phyloP scores from a whole-genome alignment of 2,797 vertebrate species.

The Chaetophractus vellerosus region DNA sequence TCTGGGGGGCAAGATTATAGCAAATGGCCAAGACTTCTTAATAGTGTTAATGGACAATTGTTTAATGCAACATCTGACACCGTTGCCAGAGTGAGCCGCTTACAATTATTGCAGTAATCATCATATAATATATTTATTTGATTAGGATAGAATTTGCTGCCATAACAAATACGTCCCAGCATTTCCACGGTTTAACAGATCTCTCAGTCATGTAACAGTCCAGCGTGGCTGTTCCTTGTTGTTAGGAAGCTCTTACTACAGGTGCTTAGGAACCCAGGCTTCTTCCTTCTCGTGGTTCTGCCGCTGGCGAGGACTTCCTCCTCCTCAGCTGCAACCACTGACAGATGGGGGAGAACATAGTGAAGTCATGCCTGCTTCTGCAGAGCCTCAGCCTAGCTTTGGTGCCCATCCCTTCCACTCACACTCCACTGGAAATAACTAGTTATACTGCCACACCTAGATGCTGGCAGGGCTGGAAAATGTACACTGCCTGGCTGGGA shows the following conservation, averaged over 20 bases:
- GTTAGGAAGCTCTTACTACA: not conserved
- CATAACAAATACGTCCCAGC: not conserved
- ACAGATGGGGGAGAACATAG: not conserved
- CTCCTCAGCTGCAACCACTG: not conserved
- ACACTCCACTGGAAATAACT: not conserved
- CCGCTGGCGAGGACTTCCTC: not conserved
- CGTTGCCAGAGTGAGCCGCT: not conserved
- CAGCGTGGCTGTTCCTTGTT: not conserved
- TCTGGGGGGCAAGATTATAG: constrained; percentile 39
- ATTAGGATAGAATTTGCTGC: not conserved
- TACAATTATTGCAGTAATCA: not conserved
- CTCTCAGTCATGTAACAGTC: not conserved
- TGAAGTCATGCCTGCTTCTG: not conserved
- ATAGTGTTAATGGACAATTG: not conserved
- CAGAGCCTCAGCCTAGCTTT: not conserved
- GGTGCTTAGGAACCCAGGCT: not conserved
- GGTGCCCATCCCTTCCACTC: not conserved
- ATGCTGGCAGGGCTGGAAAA: not conserved
- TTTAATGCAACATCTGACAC: not conserved
- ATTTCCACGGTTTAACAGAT: not conserved
- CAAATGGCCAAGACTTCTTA: constrained; percentile 46
- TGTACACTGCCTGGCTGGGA: not conserved
- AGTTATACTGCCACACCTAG: not conserved
- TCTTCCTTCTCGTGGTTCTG: not conserved
- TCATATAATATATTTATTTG: not conserved